These are phyloP conservation scores for Thymelicus lineola DNA, from an alignment of 2,888 invertebrate species.

Conservation along the genomic window DNA sequence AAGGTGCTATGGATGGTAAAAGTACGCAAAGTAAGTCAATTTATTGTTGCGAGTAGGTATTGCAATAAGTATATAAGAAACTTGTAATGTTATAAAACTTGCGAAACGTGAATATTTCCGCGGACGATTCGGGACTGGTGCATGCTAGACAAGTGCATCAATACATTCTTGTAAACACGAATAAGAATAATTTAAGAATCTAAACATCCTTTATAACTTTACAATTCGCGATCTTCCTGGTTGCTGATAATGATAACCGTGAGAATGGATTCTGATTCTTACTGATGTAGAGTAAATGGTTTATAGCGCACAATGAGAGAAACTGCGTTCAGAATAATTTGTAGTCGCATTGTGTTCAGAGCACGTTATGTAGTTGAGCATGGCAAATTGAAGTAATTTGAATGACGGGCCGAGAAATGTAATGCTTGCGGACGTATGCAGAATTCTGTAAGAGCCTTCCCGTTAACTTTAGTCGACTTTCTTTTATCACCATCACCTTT, in stretches of 20 bases:
- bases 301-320: conserved; percentile 39
- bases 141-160: no score
- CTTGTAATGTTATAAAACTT: conserved; percentile 15
- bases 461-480: no score
- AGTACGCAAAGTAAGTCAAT: no score
- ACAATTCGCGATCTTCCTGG: not conserved
- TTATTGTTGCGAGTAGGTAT: not conserved
- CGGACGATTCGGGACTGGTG: no score
- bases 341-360: conserved; percentile 20
- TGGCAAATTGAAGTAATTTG: conserved; percentile 21
- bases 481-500: no score
- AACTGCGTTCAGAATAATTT: conserved; percentile 36
- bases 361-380: conserved; percentile 9
- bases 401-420: conserved; percentile 3
- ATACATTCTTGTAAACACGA: no score
- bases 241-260: conserved; percentile 24
- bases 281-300: conserved; percentile 29
- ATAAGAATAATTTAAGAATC: no score
- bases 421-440: not conserved
- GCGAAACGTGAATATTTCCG: no score
- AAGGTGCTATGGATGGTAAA: no score
- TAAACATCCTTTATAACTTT: no score
- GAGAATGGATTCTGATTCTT: conserved; percentile 26
- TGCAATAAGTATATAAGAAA: conserved; percentile 17
- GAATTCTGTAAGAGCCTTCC: no score